phyloP scores from a whole-genome alignment of 2,888 invertebrate species.

The Sminthurides aquaticus region DNA sequence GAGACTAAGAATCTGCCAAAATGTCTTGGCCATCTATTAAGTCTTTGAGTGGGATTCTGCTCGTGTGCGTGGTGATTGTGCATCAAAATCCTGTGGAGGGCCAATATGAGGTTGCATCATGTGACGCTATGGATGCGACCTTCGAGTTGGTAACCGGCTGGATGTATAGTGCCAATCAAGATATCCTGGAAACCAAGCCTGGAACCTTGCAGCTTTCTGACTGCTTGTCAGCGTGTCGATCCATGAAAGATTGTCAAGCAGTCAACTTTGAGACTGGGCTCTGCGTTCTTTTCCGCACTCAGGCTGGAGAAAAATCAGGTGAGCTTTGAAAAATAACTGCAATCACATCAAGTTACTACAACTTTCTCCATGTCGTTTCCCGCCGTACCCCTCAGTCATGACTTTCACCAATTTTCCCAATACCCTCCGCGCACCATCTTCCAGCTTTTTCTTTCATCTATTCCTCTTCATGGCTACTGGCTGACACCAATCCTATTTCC shows the following conservation, averaged over 20 bases:
- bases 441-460: too few relatives aligned
- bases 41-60: neutral
- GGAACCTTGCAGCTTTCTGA: slow-evolving; percentile 47
- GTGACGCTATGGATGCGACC: slow-evolving; percentile 44
- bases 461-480: too few relatives aligned
- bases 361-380: too few relatives aligned
- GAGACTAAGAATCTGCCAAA: too few relatives aligned
- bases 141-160: slow-evolving; percentile 47
- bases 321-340: slow-evolving; percentile 23
- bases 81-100: slow-evolving; percentile 16
- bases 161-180: slow-evolving; percentile 48
- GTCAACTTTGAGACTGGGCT: slow-evolving; percentile 49
- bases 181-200: slow-evolving; percentile 48
- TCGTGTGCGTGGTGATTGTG: neutral
- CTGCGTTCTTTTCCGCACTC: slow-evolving; percentile 47
- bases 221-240: slow-evolving; percentile 46
- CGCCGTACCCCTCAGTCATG: too few relatives aligned
- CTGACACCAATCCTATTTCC: too few relatives aligned
- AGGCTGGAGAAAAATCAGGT: slow-evolving; percentile 46
- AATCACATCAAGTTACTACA: too few relatives aligned
- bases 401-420: too few relatives aligned
- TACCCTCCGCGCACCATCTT: too few relatives aligned
- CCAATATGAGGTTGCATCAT: slow-evolving; percentile 49
- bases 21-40: neutral
- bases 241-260: slow-evolving; percentile 45